phyloP scores from a whole-genome alignment of 2,888 invertebrate genomes.

The Leptinotarsa rubiginosa region DNA sequence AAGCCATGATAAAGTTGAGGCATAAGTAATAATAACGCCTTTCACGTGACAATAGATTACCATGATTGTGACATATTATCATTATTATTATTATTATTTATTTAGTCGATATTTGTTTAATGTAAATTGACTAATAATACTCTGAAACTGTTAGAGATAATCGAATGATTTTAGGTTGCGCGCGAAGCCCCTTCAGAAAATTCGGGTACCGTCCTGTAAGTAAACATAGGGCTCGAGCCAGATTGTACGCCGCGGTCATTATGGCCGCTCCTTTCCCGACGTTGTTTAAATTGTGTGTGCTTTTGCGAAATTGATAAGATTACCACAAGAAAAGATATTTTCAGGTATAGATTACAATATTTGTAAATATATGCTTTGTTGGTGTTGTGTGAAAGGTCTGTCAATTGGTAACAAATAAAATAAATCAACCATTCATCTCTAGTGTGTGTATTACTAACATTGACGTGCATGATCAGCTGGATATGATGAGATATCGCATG shows the following conservation, averaged over 20 bases:
- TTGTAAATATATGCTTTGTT: constrained; percentile 29
- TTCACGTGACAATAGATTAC: too few species aligned
- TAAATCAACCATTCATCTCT: not conserved
- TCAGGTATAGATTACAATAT: constrained; percentile 32
- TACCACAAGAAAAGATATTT: constrained; percentile 28
- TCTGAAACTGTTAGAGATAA: too few species aligned
- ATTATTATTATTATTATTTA: too few species aligned
- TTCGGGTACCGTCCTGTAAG: not conserved
- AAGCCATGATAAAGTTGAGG: too few species aligned
- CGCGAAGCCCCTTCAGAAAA: not conserved
- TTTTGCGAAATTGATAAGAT: constrained; percentile 40
- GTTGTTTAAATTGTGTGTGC: constrained; percentile 22
- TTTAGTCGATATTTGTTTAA: too few species aligned
- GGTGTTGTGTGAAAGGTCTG: constrained; percentile 15
- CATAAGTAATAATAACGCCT: too few species aligned
- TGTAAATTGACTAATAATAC: too few species aligned
- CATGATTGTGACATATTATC: too few species aligned
- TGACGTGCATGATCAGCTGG: constrained; percentile 1
- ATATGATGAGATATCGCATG: not conserved
- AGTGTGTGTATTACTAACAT: not conserved
- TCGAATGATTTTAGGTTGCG: too few species aligned
- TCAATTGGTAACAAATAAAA: constrained; percentile 5
- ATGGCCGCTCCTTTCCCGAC: constrained; percentile 17
- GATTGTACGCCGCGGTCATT: constrained; percentile 22
- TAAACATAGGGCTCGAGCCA: constrained; percentile 15